Conservation (phyloP, 2,888 invertebrate genomes). For the Ophraella communa region DNA sequence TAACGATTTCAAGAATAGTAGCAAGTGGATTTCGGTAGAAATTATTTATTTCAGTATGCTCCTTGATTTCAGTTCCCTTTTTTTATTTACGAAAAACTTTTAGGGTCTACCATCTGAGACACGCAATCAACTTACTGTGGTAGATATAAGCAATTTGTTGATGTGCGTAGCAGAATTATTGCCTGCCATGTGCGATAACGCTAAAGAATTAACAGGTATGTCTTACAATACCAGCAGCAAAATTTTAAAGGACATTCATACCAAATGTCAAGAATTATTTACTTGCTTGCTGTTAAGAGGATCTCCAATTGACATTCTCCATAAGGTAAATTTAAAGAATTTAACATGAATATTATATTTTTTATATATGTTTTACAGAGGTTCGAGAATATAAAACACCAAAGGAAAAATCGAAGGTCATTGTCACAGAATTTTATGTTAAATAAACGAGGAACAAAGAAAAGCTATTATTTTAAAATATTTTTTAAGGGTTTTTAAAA, state of each 20-base stretch:
- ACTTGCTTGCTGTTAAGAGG: slow-evolving; percentile 77
- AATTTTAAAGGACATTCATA: slow-evolving; percentile 80
- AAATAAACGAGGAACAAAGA: too few relatives aligned
- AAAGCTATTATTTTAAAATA: too few relatives aligned
- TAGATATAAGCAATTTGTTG: slow-evolving; percentile 78
- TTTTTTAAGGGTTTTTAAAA: too few relatives aligned
- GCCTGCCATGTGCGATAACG: slow-evolving; percentile 71
- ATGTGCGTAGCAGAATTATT: slow-evolving; percentile 77
- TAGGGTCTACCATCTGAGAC: slow-evolving; percentile 71
- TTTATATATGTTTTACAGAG: too few relatives aligned
- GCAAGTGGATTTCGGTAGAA: too few relatives aligned
- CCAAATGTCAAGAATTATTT: slow-evolving; percentile 81
- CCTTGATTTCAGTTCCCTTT: too few relatives aligned
- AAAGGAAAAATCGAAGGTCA: too few relatives aligned
- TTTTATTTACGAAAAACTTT: slow-evolving; percentile 38
- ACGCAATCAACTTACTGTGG: slow-evolving; percentile 67
- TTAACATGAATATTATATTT: neutral
- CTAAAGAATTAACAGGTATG: slow-evolving; percentile 69
- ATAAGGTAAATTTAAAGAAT: slow-evolving; percentile 66
- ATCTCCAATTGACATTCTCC: slow-evolving; percentile 74
- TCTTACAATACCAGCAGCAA: slow-evolving; percentile 67
- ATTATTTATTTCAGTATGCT: slow-evolving; percentile 7
- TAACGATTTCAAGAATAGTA: too few relatives aligned
- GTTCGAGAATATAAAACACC: too few relatives aligned
- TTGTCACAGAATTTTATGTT: too few relatives aligned